A percentile compares a stretch with the other conserved stretches of the same genome.
Conservation (phyloP, 1,140 invertebrate genomes). For the Sitodiplosis mosellana region DNA sequence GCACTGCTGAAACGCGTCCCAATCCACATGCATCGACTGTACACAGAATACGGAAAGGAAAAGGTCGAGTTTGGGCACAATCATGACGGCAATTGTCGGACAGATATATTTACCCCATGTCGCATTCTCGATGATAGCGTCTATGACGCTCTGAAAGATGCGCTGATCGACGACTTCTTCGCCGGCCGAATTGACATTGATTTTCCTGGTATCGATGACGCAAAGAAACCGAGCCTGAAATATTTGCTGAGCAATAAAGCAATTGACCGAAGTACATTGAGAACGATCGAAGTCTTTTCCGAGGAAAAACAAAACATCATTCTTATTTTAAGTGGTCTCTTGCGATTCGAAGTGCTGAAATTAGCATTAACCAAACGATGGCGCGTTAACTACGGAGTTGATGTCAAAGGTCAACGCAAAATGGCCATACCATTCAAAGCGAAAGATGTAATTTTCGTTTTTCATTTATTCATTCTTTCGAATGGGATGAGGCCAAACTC, state of each 20-base stretch:
- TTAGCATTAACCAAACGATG: background rate
- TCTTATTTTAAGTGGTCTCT: background rate
- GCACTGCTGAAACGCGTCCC: background rate
- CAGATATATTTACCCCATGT: background rate
- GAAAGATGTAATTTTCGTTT: no score
- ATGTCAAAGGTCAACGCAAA: background rate
- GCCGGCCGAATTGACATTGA: background rate
- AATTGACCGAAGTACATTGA: background rate
- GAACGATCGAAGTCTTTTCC: background rate
- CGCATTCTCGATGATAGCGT: background rate
- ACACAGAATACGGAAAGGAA: background rate
- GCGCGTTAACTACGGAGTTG: background rate
- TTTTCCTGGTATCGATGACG: background rate
- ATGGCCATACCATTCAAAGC: background rate
- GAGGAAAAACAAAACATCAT: background rate
- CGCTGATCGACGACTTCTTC: background rate
- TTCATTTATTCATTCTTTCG: no score
- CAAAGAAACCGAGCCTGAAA: background rate
- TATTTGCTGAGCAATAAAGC: background rate
- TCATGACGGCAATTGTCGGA: background rate
- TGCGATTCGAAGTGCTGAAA: background rate
- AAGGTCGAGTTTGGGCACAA: background rate
- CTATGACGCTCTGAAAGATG: background rate
- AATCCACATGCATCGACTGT: background rate
- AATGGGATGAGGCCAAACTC: no score